Evolutionary conservation across 2,888 invertebrate species (phyloP), one percentile per base, ranked within the genome.

Genomic region (Andrena chrysosceles): DNA sequence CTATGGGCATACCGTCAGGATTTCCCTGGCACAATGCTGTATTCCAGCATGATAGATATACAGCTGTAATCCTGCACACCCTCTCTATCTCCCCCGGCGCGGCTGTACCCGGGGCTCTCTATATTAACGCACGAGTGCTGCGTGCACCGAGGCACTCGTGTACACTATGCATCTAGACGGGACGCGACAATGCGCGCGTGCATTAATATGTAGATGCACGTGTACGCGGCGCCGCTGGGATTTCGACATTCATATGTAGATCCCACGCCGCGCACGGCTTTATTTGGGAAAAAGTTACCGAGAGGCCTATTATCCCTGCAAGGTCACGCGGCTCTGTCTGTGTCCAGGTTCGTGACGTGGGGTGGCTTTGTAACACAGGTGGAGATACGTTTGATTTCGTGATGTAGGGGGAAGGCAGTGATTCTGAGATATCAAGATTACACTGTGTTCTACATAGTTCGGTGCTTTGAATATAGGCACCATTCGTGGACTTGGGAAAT

Each of bases 41-140:
- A 93, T 92, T 91, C 91, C 91, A 90, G 88, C 84, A 80, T 91
- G 93, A 93, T 92, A 91, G 92, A 92, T 92, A 90, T 92, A 91
- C 85, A 90, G 87, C 88, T 82, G 89, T 90, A 92, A 92, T 92
- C 87, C 90, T 85, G 82, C 63, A 81, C 83, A 78, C 81, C 79
- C 88, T 60, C 71, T 42, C 42, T 42, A 42, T 42, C 42, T 75
- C 74, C 26, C 73, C 35, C 56, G 52, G 54, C 13, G 29, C 31
- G 16, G 29, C 62, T 64, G 13, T 54, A 23, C 66, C 81, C 77
- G 86, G 59, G 67, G 68, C 77, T 54, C 67, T 48, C 88, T 89
- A 86, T 91, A 91, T 90, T 90, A 91, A 91, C 90, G 86, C 89
- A 70, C 78, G 81, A 87, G 85, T 86, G 80, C 84, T 71, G 81